Evolutionary conservation across 2,113 vertebrate species (phyloP), one percentile per base, ranked within the genome.

Genomic region (Sardina pilchardus): DNA sequence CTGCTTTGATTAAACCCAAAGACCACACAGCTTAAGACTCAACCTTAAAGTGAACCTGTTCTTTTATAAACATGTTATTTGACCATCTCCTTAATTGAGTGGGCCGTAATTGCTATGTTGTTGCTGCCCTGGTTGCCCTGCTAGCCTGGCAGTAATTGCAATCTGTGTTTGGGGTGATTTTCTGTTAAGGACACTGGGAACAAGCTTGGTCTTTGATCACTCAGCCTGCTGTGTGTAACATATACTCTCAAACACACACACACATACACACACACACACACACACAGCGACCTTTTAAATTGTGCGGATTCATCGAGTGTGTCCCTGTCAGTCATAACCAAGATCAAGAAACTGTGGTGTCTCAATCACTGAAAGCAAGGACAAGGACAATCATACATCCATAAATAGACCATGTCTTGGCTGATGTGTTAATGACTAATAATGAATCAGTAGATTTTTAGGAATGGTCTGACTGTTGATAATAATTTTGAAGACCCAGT

Each of bases 141-240:
- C 24, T 48, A 34, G 1, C 6, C 10, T 34, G 48, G 45, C 44
- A 83, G 85, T 90, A 86, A 90, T 83, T 83, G 84, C 84, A 50
- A 75, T 86, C 87, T 84, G 44, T 90, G 85, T 88, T 86, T 87
- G 84, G 85, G 42, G 88, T 86, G 88, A 87, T 90, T 91, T 82
- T 88, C 87, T 82, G 83, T 83, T 83, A 36, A 30, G 44, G 85
- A 86, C 85, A 85, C 84, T 88, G 87, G 86, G 85, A 90, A 89
- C 86, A 90, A 84, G 17, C 81, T 12, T 84, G 81, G 84, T 59
- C 90, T 93, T 94, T 93, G 92, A 93, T 93, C 89, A 85, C 82
- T 86, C 53, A 83, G 63, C 81, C 16, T 71, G 82, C 44, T 50
- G 3, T 81, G 71, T 48, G 26, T 39, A 5, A 48, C 43, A 63